Conservation (phyloP, 2,888 invertebrate genomes). For the Patella caerulea region DNA sequence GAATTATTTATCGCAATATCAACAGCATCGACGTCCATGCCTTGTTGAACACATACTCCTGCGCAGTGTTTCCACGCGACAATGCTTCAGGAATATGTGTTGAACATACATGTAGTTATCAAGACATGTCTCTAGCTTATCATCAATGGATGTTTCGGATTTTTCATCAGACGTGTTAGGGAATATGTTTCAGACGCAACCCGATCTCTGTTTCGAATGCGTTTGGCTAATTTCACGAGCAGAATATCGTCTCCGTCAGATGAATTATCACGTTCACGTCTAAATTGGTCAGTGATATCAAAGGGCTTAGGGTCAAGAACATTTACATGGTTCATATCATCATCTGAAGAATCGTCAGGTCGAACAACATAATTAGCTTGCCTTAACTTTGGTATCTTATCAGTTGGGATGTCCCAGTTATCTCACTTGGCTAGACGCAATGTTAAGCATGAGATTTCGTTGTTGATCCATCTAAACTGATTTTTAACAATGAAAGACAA, state of each 20-base stretch:
- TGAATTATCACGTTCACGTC: constrained; percentile 13
- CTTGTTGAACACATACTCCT: not conserved
- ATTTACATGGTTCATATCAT: not conserved
- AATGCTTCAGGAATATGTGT: not conserved
- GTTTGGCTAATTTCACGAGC: constrained; percentile 7
- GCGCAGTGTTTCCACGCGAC: not conserved
- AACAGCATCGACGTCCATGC: no score
- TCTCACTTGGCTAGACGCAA: no score
- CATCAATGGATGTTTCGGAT: not conserved
- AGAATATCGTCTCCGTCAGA: constrained; percentile 17
- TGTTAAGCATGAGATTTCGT: not conserved
- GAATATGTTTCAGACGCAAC: not conserved
- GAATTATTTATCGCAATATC: no score
- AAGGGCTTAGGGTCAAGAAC: not conserved
- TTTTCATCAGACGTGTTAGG: not conserved
- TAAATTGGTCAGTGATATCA: not conserved
- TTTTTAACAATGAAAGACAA: constrained; percentile 18
- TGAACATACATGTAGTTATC: not conserved
- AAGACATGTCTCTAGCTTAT: not conserved
- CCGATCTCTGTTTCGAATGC: not conserved
- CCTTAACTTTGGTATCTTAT: no score
- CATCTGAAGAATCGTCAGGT: not conserved
- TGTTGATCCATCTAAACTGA: constrained; percentile 4
- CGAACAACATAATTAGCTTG: constrained; percentile 11
- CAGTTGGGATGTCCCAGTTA: no score